Evolutionary conservation across 2,113 vertebrate species (phyloP).

Genomic region (Cheirogaleus medius): DNA sequence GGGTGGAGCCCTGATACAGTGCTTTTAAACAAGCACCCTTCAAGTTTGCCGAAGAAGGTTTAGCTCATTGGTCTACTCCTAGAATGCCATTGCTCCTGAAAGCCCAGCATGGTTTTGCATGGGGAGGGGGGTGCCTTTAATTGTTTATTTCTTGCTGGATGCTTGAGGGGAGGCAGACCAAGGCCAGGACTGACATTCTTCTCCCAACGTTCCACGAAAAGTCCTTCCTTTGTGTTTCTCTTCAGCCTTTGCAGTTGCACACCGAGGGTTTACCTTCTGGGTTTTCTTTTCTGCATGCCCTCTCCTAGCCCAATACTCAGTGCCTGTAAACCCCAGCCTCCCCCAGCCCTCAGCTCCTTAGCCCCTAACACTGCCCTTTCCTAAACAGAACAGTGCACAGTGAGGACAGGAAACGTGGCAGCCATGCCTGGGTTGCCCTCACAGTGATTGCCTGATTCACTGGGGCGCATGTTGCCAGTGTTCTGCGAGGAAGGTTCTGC

Average conservation of each 20-base stretch:
- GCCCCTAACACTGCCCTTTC: background rate
- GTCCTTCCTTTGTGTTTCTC: background rate
- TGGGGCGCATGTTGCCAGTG: background rate
- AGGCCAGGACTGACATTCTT: background rate
- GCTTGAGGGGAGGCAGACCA: background rate
- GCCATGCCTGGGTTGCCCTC: background rate
- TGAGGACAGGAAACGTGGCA: background rate
- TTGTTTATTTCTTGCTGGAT: background rate
- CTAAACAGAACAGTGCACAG: background rate
- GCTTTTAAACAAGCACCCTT: background rate
- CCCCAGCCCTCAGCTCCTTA: background rate
- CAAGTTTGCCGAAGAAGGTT: background rate
- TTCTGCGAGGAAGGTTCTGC: background rate
- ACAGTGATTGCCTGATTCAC: background rate
- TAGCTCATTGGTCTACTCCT: background rate
- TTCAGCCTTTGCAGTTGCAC: background rate
- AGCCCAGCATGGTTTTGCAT: background rate
- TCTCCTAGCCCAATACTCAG: background rate
- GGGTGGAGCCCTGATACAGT: rapidly evolving
- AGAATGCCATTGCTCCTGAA: background rate
- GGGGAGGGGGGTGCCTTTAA: background rate
- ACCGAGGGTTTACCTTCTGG: background rate
- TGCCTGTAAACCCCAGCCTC: background rate
- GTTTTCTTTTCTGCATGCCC: background rate
- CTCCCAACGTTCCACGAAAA: background rate